Conservation (phyloP, 2,797 vertebrate species). For the Psittacula echo region DNA sequence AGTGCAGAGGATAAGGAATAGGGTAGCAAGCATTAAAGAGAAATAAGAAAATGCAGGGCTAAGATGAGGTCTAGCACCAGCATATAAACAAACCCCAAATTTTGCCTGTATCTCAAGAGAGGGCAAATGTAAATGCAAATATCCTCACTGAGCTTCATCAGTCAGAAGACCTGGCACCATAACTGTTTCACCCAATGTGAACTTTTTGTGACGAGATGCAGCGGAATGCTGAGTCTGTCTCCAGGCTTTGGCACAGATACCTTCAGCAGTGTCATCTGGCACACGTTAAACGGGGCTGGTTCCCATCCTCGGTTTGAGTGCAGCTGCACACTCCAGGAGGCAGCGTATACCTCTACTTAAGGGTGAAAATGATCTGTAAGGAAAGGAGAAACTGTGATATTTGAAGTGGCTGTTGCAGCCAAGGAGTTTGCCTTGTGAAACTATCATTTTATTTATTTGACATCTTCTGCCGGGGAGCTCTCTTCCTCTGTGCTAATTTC, state of each 20-base stretch:
- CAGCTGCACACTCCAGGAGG: accelerated
- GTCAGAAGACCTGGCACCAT: not conserved
- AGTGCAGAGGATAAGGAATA: not conserved
- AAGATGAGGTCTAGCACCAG: not conserved
- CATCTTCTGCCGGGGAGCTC: not conserved
- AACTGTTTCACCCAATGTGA: not conserved
- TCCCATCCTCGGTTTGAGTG: not conserved
- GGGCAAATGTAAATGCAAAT: not conserved
- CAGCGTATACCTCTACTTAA: not conserved
- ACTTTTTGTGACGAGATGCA: not conserved
- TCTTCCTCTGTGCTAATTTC: not conserved
- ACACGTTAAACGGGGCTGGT: not conserved
- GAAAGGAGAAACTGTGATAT: not conserved
- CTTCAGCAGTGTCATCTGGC: not conserved
- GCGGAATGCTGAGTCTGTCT: not conserved
- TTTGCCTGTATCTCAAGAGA: not conserved
- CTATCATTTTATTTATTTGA: not conserved
- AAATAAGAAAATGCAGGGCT: not conserved
- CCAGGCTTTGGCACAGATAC: not conserved
- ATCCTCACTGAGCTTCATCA: not conserved
- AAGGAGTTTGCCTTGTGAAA: not conserved
- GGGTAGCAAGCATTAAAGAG: not conserved
- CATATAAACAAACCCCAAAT: not conserved
- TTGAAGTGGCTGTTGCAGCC: not conserved
- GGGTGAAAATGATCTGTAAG: not conserved